Evolutionary conservation across 2,113 vertebrate species (phyloP).

Genomic region (Tamias sibiricus): DNA sequence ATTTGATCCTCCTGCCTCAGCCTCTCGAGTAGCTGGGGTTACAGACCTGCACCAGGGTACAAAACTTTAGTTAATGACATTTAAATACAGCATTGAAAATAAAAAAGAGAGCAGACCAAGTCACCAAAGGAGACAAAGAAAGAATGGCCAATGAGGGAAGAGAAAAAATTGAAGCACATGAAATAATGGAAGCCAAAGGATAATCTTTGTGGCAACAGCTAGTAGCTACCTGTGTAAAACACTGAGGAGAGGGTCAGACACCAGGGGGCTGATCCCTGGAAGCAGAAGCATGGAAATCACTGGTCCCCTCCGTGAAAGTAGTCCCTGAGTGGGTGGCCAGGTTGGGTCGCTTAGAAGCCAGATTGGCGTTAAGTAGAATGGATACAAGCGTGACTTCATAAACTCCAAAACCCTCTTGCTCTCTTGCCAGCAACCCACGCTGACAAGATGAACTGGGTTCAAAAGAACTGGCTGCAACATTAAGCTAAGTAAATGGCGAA

Average conservation of each 20-base stretch:
- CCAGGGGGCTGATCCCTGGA: background rate
- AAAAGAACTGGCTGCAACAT: too few species aligned
- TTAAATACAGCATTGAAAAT: background rate
- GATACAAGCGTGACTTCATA: background rate
- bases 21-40: background rate
- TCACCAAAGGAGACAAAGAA: background rate
- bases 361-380: background rate
- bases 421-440: too few species aligned
- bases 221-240: background rate
- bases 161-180: background rate
- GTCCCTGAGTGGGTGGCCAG: background rate
- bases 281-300: background rate
- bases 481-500: too few species aligned
- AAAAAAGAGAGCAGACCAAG: background rate
- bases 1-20: background rate
- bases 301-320: background rate
- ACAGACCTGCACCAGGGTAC: background rate
- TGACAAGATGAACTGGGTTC: too few species aligned
- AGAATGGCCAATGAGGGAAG: too few species aligned
- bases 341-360: background rate
- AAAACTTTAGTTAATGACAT: background rate
- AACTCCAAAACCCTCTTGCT: background rate
- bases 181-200: background rate
- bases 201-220: background rate
- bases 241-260: background rate